Conservation (phyloP, 2,113 vertebrate species). For the Laticauda laticaudata region DNA sequence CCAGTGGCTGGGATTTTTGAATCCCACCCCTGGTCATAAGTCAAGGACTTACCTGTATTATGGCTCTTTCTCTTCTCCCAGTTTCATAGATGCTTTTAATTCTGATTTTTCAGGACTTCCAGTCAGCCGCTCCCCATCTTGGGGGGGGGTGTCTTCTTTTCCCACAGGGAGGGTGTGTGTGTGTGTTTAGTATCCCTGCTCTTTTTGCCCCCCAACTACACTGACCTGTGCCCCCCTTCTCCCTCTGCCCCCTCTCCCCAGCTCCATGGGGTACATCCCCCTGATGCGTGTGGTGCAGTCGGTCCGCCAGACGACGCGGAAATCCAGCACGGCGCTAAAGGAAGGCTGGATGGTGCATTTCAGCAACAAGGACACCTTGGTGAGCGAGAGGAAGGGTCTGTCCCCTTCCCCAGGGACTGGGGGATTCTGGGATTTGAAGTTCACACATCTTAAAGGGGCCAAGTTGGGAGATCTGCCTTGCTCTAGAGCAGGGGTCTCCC, state of each 20-base stretch:
- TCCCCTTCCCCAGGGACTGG: background rate
- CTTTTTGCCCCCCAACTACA: too few relatives aligned
- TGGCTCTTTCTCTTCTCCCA: background rate
- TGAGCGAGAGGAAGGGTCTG: conserved; percentile 47
- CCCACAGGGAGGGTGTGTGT: fast-evolving
- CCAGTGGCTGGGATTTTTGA: too few relatives aligned
- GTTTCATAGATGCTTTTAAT: background rate
- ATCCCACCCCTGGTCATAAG: too few relatives aligned
- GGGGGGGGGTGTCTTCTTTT: background rate
- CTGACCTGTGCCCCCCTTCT: background rate
- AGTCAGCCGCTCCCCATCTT: background rate
- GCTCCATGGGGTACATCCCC: conserved; percentile 80
- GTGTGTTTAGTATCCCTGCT: background rate
- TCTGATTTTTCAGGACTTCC: background rate
- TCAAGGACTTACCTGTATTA: background rate
- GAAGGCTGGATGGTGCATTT: conserved; percentile 91
- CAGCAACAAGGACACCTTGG: conserved; percentile 88
- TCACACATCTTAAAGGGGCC: background rate
- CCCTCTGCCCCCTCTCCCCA: conserved; percentile 37
- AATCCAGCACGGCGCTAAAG: conserved; percentile 83
- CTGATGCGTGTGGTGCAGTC: conserved; percentile 91
- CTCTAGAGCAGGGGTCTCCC: too few relatives aligned
- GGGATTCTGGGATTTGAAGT: background rate
- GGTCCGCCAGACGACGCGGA: conserved; percentile 84
- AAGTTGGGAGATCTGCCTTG: too few relatives aligned